Conservation (phyloP, 1,140 invertebrate genomes). For the Drosophila truncata region DNA sequence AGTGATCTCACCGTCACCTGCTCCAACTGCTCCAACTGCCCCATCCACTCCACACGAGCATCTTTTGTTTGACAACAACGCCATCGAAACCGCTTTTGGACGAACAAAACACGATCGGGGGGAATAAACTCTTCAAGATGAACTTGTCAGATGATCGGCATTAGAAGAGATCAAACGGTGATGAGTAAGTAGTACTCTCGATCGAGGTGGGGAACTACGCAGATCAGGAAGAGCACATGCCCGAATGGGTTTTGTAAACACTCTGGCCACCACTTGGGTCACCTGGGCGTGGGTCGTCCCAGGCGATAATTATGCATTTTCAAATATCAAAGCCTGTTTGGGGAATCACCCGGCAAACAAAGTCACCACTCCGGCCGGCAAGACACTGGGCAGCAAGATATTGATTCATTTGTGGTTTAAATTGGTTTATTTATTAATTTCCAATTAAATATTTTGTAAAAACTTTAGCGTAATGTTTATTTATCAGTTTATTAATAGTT, state of each 20-base stretch:
- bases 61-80: constrained; percentile 58
- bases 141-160: constrained; percentile 70
- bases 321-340: constrained; percentile 19
- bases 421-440: not conserved
- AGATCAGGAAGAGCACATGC: constrained; percentile 40
- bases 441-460: too few relatives aligned
- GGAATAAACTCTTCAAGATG: constrained; percentile 83
- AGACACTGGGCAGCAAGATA: constrained; percentile 3
- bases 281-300: constrained; percentile 27
- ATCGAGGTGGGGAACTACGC: constrained; percentile 46
- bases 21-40: not conserved
- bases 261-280: constrained; percentile 4
- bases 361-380: constrained; percentile 7
- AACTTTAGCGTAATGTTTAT: too few relatives aligned
- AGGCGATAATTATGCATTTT: constrained; percentile 41
- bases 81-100: constrained; percentile 67
- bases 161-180: constrained; percentile 20
- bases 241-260: constrained; percentile 27
- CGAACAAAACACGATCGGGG: constrained; percentile 43
- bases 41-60: constrained; percentile 24
- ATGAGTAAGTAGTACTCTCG: constrained; percentile 31
- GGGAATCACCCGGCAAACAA: constrained; percentile 60
- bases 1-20: constrained; percentile 26
- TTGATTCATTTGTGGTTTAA: too few relatives aligned
- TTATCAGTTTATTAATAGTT: too few relatives aligned